phyloP scores from a whole-genome alignment of 2,888 invertebrate species.

The Drosophila macrospina region DNA sequence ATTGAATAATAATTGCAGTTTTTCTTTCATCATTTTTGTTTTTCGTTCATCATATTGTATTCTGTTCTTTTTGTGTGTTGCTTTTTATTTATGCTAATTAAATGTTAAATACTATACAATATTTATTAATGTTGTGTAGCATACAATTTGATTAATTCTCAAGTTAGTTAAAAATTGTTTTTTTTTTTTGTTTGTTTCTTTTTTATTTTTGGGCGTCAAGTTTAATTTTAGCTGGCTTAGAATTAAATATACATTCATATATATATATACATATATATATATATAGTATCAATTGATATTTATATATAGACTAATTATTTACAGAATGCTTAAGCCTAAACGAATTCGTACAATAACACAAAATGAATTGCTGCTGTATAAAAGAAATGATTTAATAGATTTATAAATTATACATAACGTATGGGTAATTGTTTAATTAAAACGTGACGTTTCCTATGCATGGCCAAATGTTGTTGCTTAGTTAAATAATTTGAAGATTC shows the following conservation, averaged over 20 bases:
- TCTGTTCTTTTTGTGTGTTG: conserved; percentile 39
- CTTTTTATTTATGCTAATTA: conserved; percentile 75
- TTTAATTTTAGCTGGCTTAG: conserved; percentile 49
- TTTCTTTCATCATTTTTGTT: conserved; percentile 45
- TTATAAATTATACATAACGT: conserved; percentile 39
- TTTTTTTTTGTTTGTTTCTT: conserved; percentile 26
- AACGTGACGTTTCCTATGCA: conserved; percentile 66
- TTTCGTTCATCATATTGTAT: conserved; percentile 37
- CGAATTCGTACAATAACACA: conserved; percentile 75
- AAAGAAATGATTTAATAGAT: conserved; percentile 36
- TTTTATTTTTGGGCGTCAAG: conserved; percentile 42
- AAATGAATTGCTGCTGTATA: conserved; percentile 32
- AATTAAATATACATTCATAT: conserved; percentile 43
- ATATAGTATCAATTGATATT: conserved; percentile 37
- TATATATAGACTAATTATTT: conserved; percentile 59
- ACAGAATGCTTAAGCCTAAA: conserved; percentile 69
- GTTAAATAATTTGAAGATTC: conserved; percentile 75
- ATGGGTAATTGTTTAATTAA: conserved; percentile 30
- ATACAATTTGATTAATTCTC: conserved; percentile 81
- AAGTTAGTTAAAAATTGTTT: conserved; percentile 69
- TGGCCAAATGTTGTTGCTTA: conserved; percentile 73
- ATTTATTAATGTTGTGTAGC: conserved; percentile 67
- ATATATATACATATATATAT: conserved; percentile 50
- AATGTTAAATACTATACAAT: conserved; percentile 78
- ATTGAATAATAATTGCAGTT: conserved; percentile 83